Evolutionary conservation across 1,140 invertebrate species (phyloP), one percentile per base, ranked within the genome.

Genomic region (Parapsyche elsis): DNA sequence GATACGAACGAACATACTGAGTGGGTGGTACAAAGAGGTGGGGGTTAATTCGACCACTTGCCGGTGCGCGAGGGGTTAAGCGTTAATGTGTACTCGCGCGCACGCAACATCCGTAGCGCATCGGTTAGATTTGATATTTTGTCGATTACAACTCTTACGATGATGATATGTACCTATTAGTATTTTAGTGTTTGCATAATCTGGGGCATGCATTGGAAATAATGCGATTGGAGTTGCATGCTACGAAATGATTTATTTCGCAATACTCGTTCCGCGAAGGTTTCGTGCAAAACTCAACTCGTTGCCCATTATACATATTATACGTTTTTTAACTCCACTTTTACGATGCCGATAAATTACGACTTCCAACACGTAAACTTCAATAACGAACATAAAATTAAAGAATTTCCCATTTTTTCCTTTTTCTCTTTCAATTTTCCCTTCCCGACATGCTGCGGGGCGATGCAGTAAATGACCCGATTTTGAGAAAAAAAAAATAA

Each of bases 221-320:
- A 61, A 61, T 16, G 57, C 16, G 21, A 61, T 61, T 61, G 10
- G n/a, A 19, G 57, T 61, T 61, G 57, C 57, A 61, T 61, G 57
- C 16, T 61, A 21, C 16, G 5, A 21, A 61, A 61, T 61, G 57
- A 61, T 61, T 61, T 61, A 61, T 61, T 21, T 9, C 57, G 16
- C 21, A 61, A 61, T 61, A 21, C n/a, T 53, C 16, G 1, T 53
- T 53, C 49, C 12, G 10, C 7, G 30, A 7, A 38, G 49, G 49
- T 53, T 53, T 53, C 49, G 49, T 53, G 49, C 49, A 53, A 53
- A 53, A 53, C 49, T 53, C 16, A 53, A 53, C 49, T 53, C 16
- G 49, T 53, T 53, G 49, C 49, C 10, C 30, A 38, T 38, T 38
- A 38, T 12, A 10, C 49, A 12, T n/a, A n/a, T n/a, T n/a, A 53